Evolutionary conservation across 2,113 vertebrate species (phyloP).

Genomic region (zebrafish (Danio rerio)): DNA sequence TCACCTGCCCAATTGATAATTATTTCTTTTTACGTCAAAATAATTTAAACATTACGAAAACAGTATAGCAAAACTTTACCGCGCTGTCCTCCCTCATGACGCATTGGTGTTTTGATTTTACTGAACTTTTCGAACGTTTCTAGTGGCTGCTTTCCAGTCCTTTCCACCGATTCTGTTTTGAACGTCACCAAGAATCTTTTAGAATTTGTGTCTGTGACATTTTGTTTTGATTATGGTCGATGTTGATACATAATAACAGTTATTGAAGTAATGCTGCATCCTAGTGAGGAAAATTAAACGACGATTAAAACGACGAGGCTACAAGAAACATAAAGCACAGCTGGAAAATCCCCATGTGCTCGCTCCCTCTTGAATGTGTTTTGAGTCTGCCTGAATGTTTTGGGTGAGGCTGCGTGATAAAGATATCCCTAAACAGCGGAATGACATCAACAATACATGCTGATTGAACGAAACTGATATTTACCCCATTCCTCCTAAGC

Average conservation of each 20-base stretch:
- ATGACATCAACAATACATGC: background rate
- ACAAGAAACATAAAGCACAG: background rate
- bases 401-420: background rate
- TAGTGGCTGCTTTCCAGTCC: background rate
- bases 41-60: too few species aligned
- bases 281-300: too few species aligned
- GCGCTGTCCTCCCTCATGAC: too few species aligned
- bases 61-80: too few species aligned
- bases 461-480: background rate
- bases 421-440: too few species aligned
- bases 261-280: background rate
- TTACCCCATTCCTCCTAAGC: slow-evolving; percentile 29
- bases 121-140: too few species aligned
- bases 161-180: background rate
- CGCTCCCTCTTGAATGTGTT: too few species aligned
- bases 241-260: background rate
- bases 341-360: background rate
- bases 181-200: background rate
- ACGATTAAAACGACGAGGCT: background rate
- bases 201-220: background rate
- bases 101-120: too few species aligned
- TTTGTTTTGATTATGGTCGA: background rate
- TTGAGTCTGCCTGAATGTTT: background rate
- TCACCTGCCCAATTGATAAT: too few species aligned
- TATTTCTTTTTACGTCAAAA: too few species aligned